These are phyloP conservation scores for Proteles cristata DNA, from an alignment of 2,113 vertebrate genomes.

Conservation along the genomic window DNA sequence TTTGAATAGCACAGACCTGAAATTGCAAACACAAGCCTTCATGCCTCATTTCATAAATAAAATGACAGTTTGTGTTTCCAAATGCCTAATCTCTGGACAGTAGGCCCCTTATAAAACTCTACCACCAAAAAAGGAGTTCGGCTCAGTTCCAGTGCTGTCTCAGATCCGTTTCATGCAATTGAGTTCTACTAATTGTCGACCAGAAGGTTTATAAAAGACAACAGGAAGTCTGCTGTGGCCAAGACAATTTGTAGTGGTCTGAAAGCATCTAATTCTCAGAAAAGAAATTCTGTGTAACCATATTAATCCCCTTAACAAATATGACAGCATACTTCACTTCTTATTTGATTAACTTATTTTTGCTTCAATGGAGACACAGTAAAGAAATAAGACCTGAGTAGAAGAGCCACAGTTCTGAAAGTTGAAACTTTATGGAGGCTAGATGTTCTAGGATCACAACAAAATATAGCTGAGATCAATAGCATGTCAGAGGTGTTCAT, in stretches of 20 bases:
- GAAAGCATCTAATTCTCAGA: constrained; percentile 85
- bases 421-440: background rate
- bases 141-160: background rate
- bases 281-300: constrained; percentile 83
- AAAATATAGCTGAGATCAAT: background rate
- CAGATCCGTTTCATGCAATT: constrained; percentile 50
- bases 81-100: constrained; percentile 33
- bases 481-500: fast-evolving
- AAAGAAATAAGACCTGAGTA: background rate
- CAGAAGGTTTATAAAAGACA: constrained; percentile 57
- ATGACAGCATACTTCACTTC: background rate
- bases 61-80: constrained; percentile 23
- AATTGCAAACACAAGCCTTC: background rate
- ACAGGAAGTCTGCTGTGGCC: constrained; percentile 86
- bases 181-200: constrained; percentile 51
- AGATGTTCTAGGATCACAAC: background rate
- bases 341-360: constrained; percentile 45
- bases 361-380: background rate
- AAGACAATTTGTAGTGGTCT: constrained; percentile 81
- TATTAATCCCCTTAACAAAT: constrained; percentile 66
- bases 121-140: background rate
- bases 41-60: background rate
- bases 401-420: background rate
- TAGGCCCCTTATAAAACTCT: background rate
- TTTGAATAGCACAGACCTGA: background rate